Evolutionary conservation across 2,888 invertebrate species (phyloP).

Genomic region (Drosophila prolongata): DNA sequence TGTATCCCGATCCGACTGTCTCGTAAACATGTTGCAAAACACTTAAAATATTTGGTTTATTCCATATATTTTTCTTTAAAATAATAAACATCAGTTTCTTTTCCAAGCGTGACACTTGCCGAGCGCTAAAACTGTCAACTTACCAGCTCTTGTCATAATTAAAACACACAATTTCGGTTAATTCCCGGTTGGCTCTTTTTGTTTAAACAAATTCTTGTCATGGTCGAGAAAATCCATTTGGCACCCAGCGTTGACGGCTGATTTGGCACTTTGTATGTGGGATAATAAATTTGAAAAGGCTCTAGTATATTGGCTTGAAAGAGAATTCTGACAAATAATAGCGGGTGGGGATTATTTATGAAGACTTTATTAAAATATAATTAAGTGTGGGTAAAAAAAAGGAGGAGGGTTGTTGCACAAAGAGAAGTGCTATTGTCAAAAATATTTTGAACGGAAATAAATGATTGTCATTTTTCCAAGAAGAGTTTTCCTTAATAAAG

Average conservation of each 20-base stretch:
- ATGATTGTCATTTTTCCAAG: no score
- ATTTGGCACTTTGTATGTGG: slow-evolving; percentile 53
- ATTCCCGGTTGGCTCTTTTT: slow-evolving; percentile 40
- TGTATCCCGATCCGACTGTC: slow-evolving; percentile 28
- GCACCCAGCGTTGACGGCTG: slow-evolving; percentile 68
- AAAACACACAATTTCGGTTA: slow-evolving; percentile 55
- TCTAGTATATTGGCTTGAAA: slow-evolving; percentile 24
- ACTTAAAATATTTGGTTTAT: slow-evolving; percentile 53
- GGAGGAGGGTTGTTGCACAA: background rate
- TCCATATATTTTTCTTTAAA: slow-evolving; percentile 12
- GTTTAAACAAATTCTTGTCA: slow-evolving; percentile 38
- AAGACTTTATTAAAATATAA: slow-evolving; percentile 38
- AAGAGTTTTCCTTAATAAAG: no score
- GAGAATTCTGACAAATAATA: slow-evolving; percentile 48
- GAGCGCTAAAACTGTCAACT: slow-evolving; percentile 71
- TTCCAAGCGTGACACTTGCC: slow-evolving; percentile 52
- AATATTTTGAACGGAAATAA: no score
- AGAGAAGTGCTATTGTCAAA: no score
- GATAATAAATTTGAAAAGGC: slow-evolving; percentile 32
- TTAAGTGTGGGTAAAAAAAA: background rate
- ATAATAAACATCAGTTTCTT: slow-evolving; percentile 41
- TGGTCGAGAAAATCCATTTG: slow-evolving; percentile 62
- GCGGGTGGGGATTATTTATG: slow-evolving; percentile 59
- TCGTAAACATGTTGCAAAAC: slow-evolving; percentile 69
- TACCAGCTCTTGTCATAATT: slow-evolving; percentile 77